Percentiles rank a stretch among this genome's conserved stretches.
Conservation (phyloP, 2,113 vertebrate genomes). For the Hydropotes inermis region DNA sequence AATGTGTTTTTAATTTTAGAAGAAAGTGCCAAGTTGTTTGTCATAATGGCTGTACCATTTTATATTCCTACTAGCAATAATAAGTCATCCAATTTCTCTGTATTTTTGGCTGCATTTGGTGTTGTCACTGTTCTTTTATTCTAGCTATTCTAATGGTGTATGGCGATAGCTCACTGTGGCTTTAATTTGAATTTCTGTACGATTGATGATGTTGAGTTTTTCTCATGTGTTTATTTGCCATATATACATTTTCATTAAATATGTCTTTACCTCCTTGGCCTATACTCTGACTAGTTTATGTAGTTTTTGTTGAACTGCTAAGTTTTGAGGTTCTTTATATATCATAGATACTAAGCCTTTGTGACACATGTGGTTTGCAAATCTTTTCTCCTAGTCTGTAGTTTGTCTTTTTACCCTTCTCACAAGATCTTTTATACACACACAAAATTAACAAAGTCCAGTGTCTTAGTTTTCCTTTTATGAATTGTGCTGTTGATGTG, state of each 20-base stretch:
- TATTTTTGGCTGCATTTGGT: not conserved
- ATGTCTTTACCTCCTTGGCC: not conserved
- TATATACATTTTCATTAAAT: not conserved
- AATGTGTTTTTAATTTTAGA: not conserved
- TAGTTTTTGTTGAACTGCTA: not conserved
- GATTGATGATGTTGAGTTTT: not conserved
- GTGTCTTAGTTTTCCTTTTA: not conserved
- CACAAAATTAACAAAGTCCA: not conserved
- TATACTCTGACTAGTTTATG: not conserved
- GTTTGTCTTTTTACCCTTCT: not conserved
- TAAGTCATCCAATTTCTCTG: not conserved
- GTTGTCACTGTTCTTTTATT: not conserved
- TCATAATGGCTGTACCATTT: not conserved
- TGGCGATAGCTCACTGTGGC: not conserved
- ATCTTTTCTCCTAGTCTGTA: not conserved
- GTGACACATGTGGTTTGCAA: not conserved
- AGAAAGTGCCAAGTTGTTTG: not conserved
- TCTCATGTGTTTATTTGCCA: not conserved
- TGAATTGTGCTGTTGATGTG: not conserved
- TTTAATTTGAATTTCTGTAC: not conserved
- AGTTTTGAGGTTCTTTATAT: not conserved
- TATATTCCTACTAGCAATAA: not conserved
- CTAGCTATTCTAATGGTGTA: not conserved
- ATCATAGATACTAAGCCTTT: not conserved
- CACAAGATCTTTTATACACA: not conserved